These are phyloP conservation scores for Heliconius nattereri DNA, from an alignment of 1,140 invertebrate genomes.

Conservation along the genomic window DNA sequence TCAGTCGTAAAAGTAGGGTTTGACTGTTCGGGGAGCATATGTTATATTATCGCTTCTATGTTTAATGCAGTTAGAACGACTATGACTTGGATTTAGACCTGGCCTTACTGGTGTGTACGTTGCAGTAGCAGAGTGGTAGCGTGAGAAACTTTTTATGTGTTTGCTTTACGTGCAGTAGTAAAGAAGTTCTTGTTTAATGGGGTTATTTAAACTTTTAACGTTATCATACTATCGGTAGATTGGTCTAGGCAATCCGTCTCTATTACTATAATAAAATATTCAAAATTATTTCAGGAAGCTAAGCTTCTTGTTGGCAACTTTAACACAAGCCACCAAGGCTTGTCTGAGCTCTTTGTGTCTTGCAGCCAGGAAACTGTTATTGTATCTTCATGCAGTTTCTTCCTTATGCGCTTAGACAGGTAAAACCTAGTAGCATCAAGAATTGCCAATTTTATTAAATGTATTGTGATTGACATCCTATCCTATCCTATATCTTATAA, in stretches of 20 bases:
- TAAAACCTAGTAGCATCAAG: background rate
- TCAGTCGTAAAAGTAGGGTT: constrained; percentile 28
- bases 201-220: constrained; percentile 46
- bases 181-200: constrained; percentile 47
- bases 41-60: constrained; percentile 30
- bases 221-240: constrained; percentile 36
- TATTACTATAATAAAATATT: constrained; percentile 18
- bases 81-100: constrained; percentile 15
- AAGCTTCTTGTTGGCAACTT: background rate
- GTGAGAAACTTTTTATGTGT: constrained; percentile 54
- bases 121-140: constrained; percentile 44
- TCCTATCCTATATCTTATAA: no score
- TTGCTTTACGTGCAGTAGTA: constrained; percentile 53
- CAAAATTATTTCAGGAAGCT: background rate
- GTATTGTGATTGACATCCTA: no score
- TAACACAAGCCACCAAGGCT: background rate
- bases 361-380: background rate
- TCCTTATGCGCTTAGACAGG: background rate
- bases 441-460: background rate
- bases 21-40: constrained; percentile 6
- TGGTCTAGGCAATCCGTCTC: constrained; percentile 26
- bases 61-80: constrained; percentile 33
- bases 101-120: constrained; percentile 23
- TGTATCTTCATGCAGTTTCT: background rate
- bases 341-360: background rate